Evolutionary conservation across 1,140 invertebrate species (phyloP).

Genomic region (Drosophila repletoides): DNA sequence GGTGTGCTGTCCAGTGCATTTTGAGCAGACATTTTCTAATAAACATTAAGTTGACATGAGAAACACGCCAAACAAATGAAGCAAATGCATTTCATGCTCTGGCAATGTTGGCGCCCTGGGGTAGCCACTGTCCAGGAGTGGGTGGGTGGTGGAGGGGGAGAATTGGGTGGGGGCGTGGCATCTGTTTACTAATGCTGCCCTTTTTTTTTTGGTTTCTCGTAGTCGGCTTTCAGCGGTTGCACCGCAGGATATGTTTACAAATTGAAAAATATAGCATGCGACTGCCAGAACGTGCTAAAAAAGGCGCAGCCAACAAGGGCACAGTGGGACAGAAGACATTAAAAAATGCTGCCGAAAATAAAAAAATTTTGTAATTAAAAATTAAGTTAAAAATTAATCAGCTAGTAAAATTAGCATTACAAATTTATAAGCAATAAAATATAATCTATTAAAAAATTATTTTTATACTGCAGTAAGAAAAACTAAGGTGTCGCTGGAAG

Average conservation of each 20-base stretch:
- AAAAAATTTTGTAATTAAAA: too few relatives aligned
- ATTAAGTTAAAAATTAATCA: too few relatives aligned
- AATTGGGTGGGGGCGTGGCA: conserved; percentile 34
- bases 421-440: too few relatives aligned
- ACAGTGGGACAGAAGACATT: conserved; percentile 26
- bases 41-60: conserved; percentile 78
- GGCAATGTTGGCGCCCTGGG: conserved; percentile 22
- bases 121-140: not conserved
- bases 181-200: conserved; percentile 59
- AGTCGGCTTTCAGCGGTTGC: conserved; percentile 52
- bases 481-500: too few relatives aligned
- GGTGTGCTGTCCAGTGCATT: conserved; percentile 29
- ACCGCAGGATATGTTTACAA: conserved; percentile 80
- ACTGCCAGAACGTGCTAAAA: conserved; percentile 56
- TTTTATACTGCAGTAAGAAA: too few relatives aligned
- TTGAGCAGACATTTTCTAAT: conserved; percentile 69
- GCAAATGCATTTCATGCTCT: conserved; percentile 69
- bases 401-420: too few relatives aligned
- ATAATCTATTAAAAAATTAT: too few relatives aligned
- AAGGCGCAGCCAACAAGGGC: conserved; percentile 4
- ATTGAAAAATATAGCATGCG: conserved; percentile 77
- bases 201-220: conserved; percentile 17
- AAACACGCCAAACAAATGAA: conserved; percentile 78
- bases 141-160: not conserved
- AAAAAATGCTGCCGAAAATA: not conserved